These are phyloP conservation scores for Dryococelus australis DNA, from an alignment of 2,888 invertebrate species.

Conservation along the genomic window DNA sequence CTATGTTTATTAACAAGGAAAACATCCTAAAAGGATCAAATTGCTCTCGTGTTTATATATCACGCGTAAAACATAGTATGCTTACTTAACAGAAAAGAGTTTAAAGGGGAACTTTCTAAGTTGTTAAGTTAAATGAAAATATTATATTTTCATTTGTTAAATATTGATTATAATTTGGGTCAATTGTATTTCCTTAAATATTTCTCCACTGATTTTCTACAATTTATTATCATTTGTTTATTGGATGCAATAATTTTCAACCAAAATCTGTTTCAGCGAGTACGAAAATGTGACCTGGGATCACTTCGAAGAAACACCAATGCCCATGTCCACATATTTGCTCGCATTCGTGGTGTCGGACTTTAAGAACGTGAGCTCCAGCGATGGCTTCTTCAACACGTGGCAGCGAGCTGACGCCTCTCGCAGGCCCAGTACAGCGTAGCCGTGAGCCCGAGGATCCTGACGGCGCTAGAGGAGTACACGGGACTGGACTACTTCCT, in stretches of 20 bases:
- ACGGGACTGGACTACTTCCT: constrained; percentile 17
- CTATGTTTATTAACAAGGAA: no score
- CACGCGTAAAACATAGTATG: no score
- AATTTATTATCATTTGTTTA: no score
- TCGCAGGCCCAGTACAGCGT: constrained; percentile 22
- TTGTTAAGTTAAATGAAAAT: no score
- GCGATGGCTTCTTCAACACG: constrained; percentile 20
- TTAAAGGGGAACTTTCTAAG: no score
- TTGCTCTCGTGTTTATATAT: no score
- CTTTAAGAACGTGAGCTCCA: neutral
- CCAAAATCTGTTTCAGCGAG: neutral
- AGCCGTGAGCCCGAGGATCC: neutral
- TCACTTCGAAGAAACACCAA: constrained; percentile 24
- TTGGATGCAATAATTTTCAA: neutral
- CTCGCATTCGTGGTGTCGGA: constrained; percentile 20
- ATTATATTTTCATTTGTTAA: no score
- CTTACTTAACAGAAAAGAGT: no score
- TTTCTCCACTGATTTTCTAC: no score
- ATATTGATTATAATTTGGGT: no score
- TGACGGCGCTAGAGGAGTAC: neutral
- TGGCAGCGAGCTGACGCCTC: constrained; percentile 12
- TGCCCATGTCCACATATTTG: constrained; percentile 21
- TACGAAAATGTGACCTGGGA: constrained; percentile 23
- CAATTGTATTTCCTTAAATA: no score
- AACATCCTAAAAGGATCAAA: no score